A percentile compares a stretch with the other conserved stretches of the same genome.
Conservation (phyloP, 2,888 invertebrate species). For the Mimumesa dahlbomi region DNA sequence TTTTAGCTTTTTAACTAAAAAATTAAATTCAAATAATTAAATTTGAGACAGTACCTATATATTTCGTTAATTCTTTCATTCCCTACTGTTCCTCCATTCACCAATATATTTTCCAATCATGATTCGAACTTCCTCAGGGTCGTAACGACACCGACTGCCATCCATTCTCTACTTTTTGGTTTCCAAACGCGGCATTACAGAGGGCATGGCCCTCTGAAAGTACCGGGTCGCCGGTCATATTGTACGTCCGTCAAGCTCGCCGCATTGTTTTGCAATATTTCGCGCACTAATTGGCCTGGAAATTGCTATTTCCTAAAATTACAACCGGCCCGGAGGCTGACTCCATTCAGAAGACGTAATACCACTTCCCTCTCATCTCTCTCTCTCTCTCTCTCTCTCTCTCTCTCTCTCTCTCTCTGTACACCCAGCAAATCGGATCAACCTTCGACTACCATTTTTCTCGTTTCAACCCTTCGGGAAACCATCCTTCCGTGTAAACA, state of each 20-base stretch:
- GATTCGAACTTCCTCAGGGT: too few species aligned
- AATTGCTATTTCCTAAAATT: constrained; percentile 73
- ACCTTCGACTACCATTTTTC: neutral
- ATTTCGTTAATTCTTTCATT: too few species aligned
- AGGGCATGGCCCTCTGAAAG: too few species aligned
- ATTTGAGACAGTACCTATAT: too few species aligned
- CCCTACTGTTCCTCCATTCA: too few species aligned
- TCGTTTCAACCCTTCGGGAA: too few species aligned
- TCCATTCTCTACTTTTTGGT: too few species aligned
- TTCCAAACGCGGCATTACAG: neutral
- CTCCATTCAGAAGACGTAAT: constrained; percentile 54
- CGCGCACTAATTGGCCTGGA: constrained; percentile 74
- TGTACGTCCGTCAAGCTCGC: constrained; percentile 66
- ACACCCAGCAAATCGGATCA: constrained; percentile 1
- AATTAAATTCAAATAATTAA: too few species aligned
- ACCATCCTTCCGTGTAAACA: too few species aligned
- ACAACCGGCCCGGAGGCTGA: constrained; percentile 53
- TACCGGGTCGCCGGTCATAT: constrained; percentile 48
- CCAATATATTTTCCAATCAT: too few species aligned
- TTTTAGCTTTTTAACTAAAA: too few species aligned
- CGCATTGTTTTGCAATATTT: constrained; percentile 75
- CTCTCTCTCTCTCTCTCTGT: constrained; percentile 9
- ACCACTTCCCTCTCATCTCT: constrained; percentile 35
- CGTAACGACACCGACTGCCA: too few species aligned
- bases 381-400: constrained; percentile 4